Evolutionary conservation across 2,888 invertebrate genomes (phyloP).

Genomic region (Scaptomyza parva): DNA sequence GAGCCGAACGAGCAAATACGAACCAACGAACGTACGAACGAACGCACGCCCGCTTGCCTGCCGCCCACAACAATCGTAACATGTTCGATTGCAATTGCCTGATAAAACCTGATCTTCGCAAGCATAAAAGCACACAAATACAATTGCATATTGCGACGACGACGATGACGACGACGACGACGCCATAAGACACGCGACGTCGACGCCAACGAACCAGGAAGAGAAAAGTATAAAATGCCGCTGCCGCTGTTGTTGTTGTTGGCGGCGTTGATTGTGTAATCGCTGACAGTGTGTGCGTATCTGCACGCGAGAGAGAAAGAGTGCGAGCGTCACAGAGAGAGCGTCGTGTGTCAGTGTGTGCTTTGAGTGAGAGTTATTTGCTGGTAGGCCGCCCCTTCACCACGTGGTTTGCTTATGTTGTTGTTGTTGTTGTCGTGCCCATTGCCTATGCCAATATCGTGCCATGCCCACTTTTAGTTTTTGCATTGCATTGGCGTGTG

Average conservation of each 20-base stretch:
- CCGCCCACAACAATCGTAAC: slow-evolving; percentile 57
- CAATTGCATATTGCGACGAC: slow-evolving; percentile 18
- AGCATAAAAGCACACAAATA: slow-evolving; percentile 35
- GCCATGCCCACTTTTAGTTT: slow-evolving; percentile 46
- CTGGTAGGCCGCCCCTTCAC: slow-evolving; percentile 44
- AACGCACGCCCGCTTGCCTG: slow-evolving; percentile 13
- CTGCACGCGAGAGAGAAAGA: slow-evolving; percentile 15
- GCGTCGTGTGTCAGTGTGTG: slow-evolving; percentile 20
- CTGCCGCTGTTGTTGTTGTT: slow-evolving; percentile 65
- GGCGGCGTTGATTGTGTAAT: slow-evolving; percentile 77
- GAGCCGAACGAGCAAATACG: slow-evolving; percentile 24
- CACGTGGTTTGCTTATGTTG: slow-evolving; percentile 47
- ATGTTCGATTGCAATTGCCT: slow-evolving; percentile 72
- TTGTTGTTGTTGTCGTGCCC: slow-evolving; percentile 32
- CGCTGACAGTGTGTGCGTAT: slow-evolving; percentile 53
- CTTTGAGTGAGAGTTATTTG: slow-evolving; percentile 69
- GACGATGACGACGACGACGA: slow-evolving; percentile 48
- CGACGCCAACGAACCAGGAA: slow-evolving; percentile 81
- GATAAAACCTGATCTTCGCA: slow-evolving; percentile 78
- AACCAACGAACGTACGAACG: slow-evolving; percentile 16
- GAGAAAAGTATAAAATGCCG: slow-evolving; percentile 82
- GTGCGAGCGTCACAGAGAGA: slow-evolving; percentile 13
- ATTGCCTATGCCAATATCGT: slow-evolving; percentile 61
- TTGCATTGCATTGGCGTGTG: slow-evolving; percentile 44
- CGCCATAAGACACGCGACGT: slow-evolving; percentile 61